Base-by-base conservation (phyloP, 2,113 vertebrate genomes). In the Coracopsis vasa region DNA sequence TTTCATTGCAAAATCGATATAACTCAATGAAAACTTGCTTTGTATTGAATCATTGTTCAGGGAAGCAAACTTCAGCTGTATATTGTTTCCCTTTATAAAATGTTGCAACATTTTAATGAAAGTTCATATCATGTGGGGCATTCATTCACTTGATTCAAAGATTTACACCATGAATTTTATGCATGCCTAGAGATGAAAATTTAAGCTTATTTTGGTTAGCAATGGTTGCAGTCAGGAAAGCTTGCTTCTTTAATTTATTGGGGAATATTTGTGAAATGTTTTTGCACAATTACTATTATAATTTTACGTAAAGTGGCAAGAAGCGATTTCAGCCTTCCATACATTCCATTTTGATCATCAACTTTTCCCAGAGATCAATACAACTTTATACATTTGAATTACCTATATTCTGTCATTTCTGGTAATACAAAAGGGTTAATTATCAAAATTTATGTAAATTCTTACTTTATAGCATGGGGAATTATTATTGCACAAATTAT, bases 31-130 rank as follows among this genome's bases (percentile, higher is more conserved):
- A 88, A 82, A 88, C 77, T 79, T 95, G 29, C 66, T 92, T 62
- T 93, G 56, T 92, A 58, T 88, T 86, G 92, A 72, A 31, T 94
- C 27, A 51, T 86, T 66, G 45, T 71, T 97, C 54, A 92, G n/a
- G n/a, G 41, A 90, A 69, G 28, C 47, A 75, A 93, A 44, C 58
- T 53, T 13, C 50, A 73, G 65, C 35, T 80, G 19, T 71, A 77
- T 90, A 91, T 97, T 79, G 6, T 92, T 69, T 92, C 28, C 47
- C 42, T 45, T 83, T 94, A 37, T 88, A 84, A 91, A 88, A 85
- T 44, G 42, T 84, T 97, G 96, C 53, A 88, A 67, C 31, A 51
- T 82, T 95, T 96, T 95, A 89, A 91, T 96, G 94, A 88, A 84
- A 91, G 86, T 91, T 94, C 72, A 13, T 90, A 88, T 95, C 51